A percentile compares a stretch with the other conserved stretches of the same genome.
phyloP scores from a whole-genome alignment of 2,888 invertebrate genomes.

The Sphaeridia pumilis region DNA sequence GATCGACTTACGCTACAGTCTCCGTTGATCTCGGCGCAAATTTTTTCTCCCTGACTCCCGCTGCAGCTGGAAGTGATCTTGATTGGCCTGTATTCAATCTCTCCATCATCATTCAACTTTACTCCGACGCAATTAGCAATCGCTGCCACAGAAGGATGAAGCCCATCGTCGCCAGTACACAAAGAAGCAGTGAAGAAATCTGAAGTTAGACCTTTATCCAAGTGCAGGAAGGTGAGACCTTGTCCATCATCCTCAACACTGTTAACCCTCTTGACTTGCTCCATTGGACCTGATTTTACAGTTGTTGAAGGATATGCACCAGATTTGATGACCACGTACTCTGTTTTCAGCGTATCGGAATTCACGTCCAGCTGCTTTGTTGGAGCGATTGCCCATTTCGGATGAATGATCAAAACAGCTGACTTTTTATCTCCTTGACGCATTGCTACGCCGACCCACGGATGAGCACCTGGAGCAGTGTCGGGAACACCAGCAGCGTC shows the following conservation, averaged over 20 bases:
- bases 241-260: constrained; percentile 2
- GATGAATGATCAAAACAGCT: constrained; percentile 10
- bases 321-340: constrained; percentile 14
- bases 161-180: constrained; percentile 2
- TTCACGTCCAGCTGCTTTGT: constrained; percentile 6
- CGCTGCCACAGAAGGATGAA: not conserved
- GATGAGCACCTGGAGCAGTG: constrained; percentile 8
- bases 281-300: constrained; percentile 10
- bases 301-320: constrained; percentile 10
- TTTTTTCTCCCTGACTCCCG: not conserved
- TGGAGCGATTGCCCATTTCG: constrained; percentile 13
- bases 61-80: not conserved
- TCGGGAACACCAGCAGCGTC: not conserved
- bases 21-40: not conserved
- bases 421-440: constrained; percentile 14
- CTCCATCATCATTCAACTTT: not conserved
- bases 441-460: constrained; percentile 15
- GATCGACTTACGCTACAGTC: not conserved
- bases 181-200: constrained; percentile 19
- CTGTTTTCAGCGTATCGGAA: not conserved
- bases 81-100: not conserved
- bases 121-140: not conserved
- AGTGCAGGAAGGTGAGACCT: constrained; percentile 11
- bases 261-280: constrained; percentile 20
- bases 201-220: constrained; percentile 9